A percentile compares a stretch with the other conserved stretches of the same genome.
Evolutionary conservation across 1,140 invertebrate genomes (phyloP).

Genomic region (Lethrus apterus): DNA sequence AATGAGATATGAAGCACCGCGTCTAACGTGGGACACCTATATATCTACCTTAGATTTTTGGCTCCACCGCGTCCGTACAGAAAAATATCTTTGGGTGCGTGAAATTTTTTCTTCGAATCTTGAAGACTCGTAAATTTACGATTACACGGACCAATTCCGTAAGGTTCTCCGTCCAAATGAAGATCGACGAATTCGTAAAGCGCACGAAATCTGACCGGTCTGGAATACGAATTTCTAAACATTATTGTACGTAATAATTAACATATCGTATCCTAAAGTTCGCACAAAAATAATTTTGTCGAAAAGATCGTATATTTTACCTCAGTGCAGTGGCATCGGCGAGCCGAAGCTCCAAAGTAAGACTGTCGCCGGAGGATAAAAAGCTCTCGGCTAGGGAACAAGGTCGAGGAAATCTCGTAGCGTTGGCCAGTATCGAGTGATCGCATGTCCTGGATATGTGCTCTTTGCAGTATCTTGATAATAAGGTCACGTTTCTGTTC

Average conservation of each 20-base stretch:
- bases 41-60: constrained; percentile 63
- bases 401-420: constrained; percentile 52
- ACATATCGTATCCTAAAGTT: too few species aligned
- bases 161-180: constrained; percentile 72
- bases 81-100: constrained; percentile 73
- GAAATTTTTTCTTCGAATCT: constrained; percentile 52
- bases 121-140: constrained; percentile 59
- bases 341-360: constrained; percentile 71
- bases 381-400: constrained; percentile 77
- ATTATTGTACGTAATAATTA: too few species aligned
- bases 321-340: constrained; percentile 76
- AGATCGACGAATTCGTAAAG: constrained; percentile 87
- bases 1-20: not conserved
- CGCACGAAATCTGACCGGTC: constrained; percentile 73
- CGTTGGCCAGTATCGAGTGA: constrained; percentile 57
- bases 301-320: too few species aligned
- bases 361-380: constrained; percentile 67
- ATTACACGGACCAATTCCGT: constrained; percentile 58
- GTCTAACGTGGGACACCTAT: not conserved
- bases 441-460: constrained; percentile 70
- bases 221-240: constrained; percentile 42
- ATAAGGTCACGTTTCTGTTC: constrained; percentile 59
- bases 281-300: too few species aligned
- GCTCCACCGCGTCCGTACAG: constrained; percentile 77
- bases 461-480: constrained; percentile 71